A percentile compares a stretch with the other conserved stretches of the same genome.
These are phyloP conservation scores for Charina bottae DNA, from an alignment of 2,113 vertebrate genomes.

Conservation along the genomic window DNA sequence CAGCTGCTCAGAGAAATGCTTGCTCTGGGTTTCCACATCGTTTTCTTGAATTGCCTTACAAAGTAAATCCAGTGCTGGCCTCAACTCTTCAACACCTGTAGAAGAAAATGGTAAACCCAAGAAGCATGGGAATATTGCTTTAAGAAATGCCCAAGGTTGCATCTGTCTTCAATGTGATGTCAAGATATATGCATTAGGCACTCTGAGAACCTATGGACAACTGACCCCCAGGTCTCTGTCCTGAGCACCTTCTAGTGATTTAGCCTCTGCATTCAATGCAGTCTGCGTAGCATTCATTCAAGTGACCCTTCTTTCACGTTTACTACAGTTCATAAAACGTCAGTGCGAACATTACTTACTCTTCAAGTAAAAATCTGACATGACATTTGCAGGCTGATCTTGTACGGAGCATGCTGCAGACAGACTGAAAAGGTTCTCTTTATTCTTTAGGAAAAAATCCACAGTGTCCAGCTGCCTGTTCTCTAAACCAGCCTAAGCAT, in stretches of 20 bases:
- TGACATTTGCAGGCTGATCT: constrained; percentile 50
- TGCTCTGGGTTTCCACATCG: constrained; percentile 87
- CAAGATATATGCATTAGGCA: neutral
- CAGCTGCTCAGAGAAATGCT: constrained; percentile 93
- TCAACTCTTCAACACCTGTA: constrained; percentile 85
- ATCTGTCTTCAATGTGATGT: neutral
- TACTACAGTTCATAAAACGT: neutral
- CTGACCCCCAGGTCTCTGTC: too few species aligned
- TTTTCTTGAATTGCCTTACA: constrained; percentile 85
- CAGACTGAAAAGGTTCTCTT: constrained; percentile 83
- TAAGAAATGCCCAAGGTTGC: neutral
- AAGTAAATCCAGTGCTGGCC: constrained; percentile 88
- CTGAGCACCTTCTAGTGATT: neutral
- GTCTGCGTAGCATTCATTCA: neutral
- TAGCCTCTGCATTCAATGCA: neutral
- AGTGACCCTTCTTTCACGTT: neutral
- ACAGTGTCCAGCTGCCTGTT: constrained; percentile 95
- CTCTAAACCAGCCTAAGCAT: constrained; percentile 88
- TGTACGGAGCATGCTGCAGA: constrained; percentile 53
- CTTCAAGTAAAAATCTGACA: constrained; percentile 70
- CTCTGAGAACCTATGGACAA: accelerated
- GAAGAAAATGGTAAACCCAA: neutral
- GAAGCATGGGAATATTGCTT: accelerated
- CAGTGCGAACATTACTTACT: constrained; percentile 70
- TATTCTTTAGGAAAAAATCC: constrained; percentile 95